A percentile compares a stretch with the other conserved stretches of the same genome.
These are phyloP conservation scores for Xestobium rufovillosum DNA, from an alignment of 2,888 invertebrate species.

Conservation along the genomic window DNA sequence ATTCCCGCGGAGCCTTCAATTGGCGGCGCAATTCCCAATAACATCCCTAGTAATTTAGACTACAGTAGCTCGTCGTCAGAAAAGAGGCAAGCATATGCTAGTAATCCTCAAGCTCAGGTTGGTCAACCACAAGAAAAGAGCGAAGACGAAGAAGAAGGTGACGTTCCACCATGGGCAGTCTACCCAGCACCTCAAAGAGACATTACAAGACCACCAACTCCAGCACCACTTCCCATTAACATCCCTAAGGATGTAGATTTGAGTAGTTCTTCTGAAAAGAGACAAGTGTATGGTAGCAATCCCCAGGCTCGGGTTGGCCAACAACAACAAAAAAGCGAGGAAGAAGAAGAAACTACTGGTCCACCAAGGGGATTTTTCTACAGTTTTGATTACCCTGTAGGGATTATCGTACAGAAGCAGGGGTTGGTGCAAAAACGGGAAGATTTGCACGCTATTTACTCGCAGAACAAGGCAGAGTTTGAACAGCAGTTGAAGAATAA, in stretches of 20 bases:
- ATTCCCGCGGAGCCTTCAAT: too few species aligned
- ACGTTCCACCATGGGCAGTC: conserved; percentile 53
- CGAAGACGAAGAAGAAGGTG: conserved; percentile 38
- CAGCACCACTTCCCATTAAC: too few species aligned
- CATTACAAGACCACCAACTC: too few species aligned
- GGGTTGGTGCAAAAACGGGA: conserved; percentile 26
- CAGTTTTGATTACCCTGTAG: conserved; percentile 61
- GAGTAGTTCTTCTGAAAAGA: too few species aligned
- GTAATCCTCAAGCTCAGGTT: background rate
- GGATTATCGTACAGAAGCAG: conserved; percentile 39
- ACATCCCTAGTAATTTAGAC: background rate
- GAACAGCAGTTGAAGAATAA: conserved; percentile 32
- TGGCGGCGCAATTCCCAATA: too few species aligned
- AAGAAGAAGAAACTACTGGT: conserved; percentile 44
- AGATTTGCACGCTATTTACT: conserved; percentile 31
- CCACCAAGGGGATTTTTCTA: conserved; percentile 66
- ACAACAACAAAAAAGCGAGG: too few species aligned
- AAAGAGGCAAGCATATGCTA: background rate
- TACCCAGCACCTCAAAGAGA: too few species aligned
- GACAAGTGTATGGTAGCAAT: too few species aligned
- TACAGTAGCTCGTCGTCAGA: background rate
- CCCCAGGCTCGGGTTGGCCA: too few species aligned
- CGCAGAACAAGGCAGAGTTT: conserved; percentile 33
- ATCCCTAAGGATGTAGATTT: too few species aligned
- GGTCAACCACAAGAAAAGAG: background rate